phyloP scores from a whole-genome alignment of 2,888 invertebrate genomes.

The Acholoe squamosa region DNA sequence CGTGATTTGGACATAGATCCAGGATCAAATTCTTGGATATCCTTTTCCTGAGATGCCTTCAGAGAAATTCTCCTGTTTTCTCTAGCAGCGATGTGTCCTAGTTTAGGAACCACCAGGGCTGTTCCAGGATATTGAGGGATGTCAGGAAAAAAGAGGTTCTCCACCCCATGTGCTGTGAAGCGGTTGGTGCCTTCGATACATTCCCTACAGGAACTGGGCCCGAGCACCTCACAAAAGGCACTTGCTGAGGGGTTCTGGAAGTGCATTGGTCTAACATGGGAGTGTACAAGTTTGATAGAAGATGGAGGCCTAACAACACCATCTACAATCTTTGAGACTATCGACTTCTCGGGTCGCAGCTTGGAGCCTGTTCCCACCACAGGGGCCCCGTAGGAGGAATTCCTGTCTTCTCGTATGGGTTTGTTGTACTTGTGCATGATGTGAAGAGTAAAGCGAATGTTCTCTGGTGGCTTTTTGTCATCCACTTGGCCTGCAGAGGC shows the following conservation, averaged over 20 bases:
- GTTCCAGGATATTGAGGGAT: not conserved
- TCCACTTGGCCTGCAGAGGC: not conserved
- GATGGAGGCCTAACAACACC: not conserved
- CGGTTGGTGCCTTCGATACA: constrained; percentile 42
- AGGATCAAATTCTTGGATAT: not conserved
- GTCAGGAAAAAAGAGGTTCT: not conserved
- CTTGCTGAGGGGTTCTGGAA: constrained; percentile 8
- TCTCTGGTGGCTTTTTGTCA: not conserved
- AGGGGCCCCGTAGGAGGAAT: constrained; percentile 24
- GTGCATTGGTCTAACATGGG: constrained; percentile 24
- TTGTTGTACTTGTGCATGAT: constrained; percentile 42
- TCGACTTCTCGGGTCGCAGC: constrained; percentile 10
- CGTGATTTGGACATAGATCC: not conserved
- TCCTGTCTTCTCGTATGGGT: not conserved
- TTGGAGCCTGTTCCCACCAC: not conserved
- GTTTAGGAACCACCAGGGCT: constrained; percentile 19
- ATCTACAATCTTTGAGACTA: not conserved
- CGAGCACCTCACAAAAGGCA: constrained; percentile 48
- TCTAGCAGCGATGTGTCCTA: not conserved
- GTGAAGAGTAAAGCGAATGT: constrained; percentile 24
- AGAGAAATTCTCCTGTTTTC: not conserved
- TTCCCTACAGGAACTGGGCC: not conserved
- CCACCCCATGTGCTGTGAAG: constrained; percentile 28
- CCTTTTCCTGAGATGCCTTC: not conserved
- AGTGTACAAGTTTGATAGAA: not conserved